Conservation (phyloP, 1,140 invertebrate species). For the Penaeus japonicus region DNA sequence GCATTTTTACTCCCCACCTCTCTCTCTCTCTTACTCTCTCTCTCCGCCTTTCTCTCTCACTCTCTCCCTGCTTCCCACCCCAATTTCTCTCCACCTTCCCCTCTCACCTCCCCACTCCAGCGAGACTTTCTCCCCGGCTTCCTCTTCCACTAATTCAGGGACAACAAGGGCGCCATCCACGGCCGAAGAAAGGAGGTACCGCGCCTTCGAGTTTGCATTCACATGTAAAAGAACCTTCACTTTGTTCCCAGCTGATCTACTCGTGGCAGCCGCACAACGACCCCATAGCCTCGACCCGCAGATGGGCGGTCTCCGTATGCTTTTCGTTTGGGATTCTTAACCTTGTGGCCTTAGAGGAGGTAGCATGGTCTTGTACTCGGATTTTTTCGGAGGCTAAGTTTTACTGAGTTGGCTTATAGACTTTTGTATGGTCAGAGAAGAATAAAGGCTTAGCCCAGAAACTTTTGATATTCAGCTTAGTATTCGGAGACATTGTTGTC, state of each 20-base stretch:
- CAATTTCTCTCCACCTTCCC: neutral
- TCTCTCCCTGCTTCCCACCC: neutral
- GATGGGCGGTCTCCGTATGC: neutral
- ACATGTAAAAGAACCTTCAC: slow-evolving; percentile 47
- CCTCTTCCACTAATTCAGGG: slow-evolving; percentile 38
- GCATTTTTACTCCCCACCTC: neutral
- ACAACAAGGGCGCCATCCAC: slow-evolving; percentile 39
- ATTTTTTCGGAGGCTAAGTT: slow-evolving; percentile 34
- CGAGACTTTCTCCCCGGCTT: slow-evolving; percentile 23
- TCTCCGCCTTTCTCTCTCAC: neutral
- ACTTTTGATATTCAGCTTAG: slow-evolving; percentile 29
- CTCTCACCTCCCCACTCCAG: neutral
- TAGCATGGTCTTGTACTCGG: neutral
- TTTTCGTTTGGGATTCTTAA: neutral
- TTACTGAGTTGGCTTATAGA: slow-evolving; percentile 40
- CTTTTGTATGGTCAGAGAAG: slow-evolving; percentile 30
- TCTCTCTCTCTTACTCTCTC: too few species aligned
- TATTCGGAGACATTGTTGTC: slow-evolving; percentile 17
- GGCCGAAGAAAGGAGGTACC: slow-evolving; percentile 43
- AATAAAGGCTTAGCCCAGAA: neutral
- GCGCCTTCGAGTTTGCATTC: slow-evolving; percentile 39
- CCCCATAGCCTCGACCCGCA: neutral
- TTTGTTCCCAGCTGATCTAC: slow-evolving; percentile 40
- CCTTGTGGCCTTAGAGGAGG: neutral
- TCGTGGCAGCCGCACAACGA: neutral